These are phyloP conservation scores for Sclerurus mexicanus DNA, from an alignment of 2,113 vertebrate genomes.

Conservation along the genomic window DNA sequence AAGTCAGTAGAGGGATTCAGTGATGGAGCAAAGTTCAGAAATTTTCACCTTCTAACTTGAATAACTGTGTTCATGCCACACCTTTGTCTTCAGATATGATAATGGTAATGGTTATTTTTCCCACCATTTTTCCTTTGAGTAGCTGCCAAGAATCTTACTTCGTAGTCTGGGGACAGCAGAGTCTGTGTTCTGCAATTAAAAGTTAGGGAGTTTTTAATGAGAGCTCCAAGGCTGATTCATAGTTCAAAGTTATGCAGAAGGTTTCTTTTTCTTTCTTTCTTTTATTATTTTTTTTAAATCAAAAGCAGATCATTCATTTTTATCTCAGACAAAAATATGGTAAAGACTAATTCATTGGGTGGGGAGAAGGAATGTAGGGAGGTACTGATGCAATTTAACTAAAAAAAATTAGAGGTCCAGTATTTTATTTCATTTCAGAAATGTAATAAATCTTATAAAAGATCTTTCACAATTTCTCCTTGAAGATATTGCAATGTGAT, in stretches of 20 bases:
- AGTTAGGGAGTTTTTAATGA: conserved; percentile 52
- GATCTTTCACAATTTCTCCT: conserved; percentile 31
- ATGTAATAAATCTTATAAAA: conserved; percentile 30
- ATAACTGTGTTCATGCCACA: neutral
- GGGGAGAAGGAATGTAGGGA: neutral
- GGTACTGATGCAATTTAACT: conserved; percentile 3
- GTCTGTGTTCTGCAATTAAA: conserved; percentile 32
- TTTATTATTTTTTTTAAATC: neutral
- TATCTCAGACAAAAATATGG: conserved; percentile 41
- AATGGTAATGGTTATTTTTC: neutral
- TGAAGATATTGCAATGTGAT: conserved; percentile 28
- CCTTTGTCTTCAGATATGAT: neutral
- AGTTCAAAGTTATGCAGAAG: conserved; percentile 50
- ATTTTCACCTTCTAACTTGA: neutral
- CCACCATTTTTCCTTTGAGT: neutral
- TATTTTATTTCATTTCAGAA: conserved; percentile 54
- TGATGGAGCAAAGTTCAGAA: neutral
- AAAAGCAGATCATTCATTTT: conserved; percentile 53
- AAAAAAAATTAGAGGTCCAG: neutral
- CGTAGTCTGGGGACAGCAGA: conserved; percentile 9
- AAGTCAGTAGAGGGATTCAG: neutral
- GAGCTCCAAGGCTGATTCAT: conserved; percentile 15
- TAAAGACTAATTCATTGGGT: conserved; percentile 18
- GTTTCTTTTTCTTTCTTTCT: neutral
- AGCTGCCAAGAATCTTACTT: neutral